phyloP scores from a whole-genome alignment of 2,888 invertebrate species.

The Trachelus troglodyta region DNA sequence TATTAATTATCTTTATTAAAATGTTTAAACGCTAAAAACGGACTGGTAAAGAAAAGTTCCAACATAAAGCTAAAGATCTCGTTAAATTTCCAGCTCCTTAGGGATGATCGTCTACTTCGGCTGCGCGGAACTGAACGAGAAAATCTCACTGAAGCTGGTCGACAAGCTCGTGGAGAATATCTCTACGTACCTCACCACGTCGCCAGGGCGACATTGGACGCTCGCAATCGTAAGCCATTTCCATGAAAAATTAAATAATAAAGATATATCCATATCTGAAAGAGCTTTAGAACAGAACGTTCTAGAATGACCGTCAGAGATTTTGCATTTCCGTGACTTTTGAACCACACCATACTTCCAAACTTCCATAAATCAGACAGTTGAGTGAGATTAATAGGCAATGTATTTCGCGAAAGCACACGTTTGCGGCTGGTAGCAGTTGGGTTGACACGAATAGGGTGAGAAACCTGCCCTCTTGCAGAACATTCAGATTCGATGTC shows the following conservation, averaged over 20 bases:
- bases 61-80: background rate
- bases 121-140: conserved; percentile 69
- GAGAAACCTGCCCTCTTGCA: conserved; percentile 6
- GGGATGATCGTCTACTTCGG: conserved; percentile 68
- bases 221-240: conserved; percentile 71
- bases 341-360: background rate
- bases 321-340: background rate
- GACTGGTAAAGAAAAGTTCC: too few relatives aligned
- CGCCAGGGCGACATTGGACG: conserved; percentile 69
- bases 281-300: background rate
- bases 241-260: background rate
- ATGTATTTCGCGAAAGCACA: background rate
- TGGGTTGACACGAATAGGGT: conserved; percentile 11
- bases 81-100: conserved; percentile 65
- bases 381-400: background rate
- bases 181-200: conserved; percentile 72
- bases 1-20: too few relatives aligned
- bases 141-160: conserved; percentile 71
- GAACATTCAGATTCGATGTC: background rate
- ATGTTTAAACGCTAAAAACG: too few relatives aligned
- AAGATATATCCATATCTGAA: background rate
- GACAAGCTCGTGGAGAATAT: conserved; percentile 72
- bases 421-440: conserved; percentile 11
- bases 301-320: background rate
- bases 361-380: background rate